A percentile compares a stretch with the other conserved stretches of the same genome.
phyloP scores from a whole-genome alignment of 2,888 invertebrate species.

The Amphipyra berbera region DNA sequence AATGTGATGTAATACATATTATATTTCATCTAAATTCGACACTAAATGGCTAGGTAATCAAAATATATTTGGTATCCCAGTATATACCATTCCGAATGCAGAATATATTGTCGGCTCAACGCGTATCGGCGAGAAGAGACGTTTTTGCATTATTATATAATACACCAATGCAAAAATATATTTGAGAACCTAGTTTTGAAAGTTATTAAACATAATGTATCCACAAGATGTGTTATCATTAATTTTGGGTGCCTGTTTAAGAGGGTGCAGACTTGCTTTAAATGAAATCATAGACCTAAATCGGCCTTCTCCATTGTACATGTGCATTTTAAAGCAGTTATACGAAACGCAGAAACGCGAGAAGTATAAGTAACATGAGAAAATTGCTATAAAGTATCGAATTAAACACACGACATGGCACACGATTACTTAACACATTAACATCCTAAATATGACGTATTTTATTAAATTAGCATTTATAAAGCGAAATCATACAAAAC shows the following conservation, averaged over 20 bases:
- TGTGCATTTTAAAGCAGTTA: too few relatives aligned
- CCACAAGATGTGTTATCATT: too few relatives aligned
- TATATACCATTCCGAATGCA: background rate
- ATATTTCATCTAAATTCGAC: conserved; percentile 28
- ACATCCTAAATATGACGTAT: conserved; percentile 30
- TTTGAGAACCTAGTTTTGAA: too few relatives aligned
- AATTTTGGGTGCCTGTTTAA: too few relatives aligned
- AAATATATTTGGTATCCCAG: too few relatives aligned
- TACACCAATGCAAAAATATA: too few relatives aligned
- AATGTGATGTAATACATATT: conserved; percentile 52
- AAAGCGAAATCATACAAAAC: conserved; percentile 18
- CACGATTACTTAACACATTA: conserved; percentile 48
- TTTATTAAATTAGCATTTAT: conserved; percentile 21
- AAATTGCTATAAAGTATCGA: conserved; percentile 27
- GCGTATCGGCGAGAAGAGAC: too few relatives aligned
- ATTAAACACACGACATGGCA: conserved; percentile 24
- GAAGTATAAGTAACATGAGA: background rate
- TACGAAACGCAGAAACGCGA: background rate
- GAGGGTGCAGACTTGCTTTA: too few relatives aligned
- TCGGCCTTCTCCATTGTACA: too few relatives aligned
- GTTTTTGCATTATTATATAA: too few relatives aligned
- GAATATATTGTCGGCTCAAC: background rate
- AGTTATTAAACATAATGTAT: too few relatives aligned
- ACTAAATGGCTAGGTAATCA: conserved; percentile 24
- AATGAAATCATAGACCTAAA: too few relatives aligned